A percentile compares a stretch with the other conserved stretches of the same genome.
Conservation (phyloP, 2,797 vertebrate genomes). For the Tapirus indicus region DNA sequence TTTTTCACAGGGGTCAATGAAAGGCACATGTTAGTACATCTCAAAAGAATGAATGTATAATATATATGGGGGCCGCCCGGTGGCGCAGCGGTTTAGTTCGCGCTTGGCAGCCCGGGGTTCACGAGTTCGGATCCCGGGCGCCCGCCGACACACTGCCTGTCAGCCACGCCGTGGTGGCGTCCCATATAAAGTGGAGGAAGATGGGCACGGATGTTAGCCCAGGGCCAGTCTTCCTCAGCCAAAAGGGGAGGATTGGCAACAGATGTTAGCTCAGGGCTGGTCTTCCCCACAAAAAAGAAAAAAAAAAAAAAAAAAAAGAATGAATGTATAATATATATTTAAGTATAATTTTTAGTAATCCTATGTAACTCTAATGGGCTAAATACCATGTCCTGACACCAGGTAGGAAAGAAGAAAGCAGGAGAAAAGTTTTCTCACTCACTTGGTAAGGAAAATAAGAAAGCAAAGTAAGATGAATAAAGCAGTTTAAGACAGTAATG, state of each 20-base stretch:
- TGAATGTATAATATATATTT: background rate
- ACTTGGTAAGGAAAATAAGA: constrained; percentile 19
- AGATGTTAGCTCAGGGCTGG: too few relatives aligned
- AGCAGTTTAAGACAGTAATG: background rate
- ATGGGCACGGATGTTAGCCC: too few relatives aligned
- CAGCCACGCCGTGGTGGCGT: too few relatives aligned
- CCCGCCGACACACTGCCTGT: too few relatives aligned
- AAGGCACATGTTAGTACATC: background rate
- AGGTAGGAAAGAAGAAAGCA: constrained; percentile 35
- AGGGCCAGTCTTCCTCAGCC: too few relatives aligned
- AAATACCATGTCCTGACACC: background rate
- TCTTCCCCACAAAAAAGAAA: too few relatives aligned
- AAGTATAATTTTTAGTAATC: background rate
- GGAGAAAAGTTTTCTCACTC: background rate
- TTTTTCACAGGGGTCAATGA: background rate
- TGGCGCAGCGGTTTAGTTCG: too few relatives aligned
- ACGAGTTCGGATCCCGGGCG: too few relatives aligned
- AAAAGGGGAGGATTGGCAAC: too few relatives aligned
- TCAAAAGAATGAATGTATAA: background rate
- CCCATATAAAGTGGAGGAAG: too few relatives aligned
- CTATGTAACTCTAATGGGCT: background rate
- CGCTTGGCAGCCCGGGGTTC: too few relatives aligned
- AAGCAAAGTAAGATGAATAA: constrained; percentile 43
- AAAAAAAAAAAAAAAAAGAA: too few relatives aligned
- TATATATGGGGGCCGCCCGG: background rate